phyloP scores from a whole-genome alignment of 1,140 invertebrate genomes.

The Hydropsyche tenuis region DNA sequence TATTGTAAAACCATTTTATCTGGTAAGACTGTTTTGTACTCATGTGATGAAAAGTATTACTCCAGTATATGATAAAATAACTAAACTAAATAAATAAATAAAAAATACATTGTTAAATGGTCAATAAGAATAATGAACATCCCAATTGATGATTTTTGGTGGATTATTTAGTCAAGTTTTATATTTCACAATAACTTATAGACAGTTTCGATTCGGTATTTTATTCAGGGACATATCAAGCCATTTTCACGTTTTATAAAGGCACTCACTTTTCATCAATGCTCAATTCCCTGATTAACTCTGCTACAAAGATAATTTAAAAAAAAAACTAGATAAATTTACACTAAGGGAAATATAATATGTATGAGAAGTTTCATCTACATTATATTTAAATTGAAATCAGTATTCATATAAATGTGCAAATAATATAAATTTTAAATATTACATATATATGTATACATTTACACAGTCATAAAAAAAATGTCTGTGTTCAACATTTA shows the following conservation, averaged over 20 bases:
- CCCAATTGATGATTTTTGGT: conserved; percentile 31
- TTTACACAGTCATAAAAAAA: conserved; percentile 26
- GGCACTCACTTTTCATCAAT: conserved; percentile 29
- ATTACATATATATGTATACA: conserved; percentile 20
- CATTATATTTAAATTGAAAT: conserved; percentile 35
- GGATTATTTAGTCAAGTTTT: conserved; percentile 21
- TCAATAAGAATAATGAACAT: conserved; percentile 36
- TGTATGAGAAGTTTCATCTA: conserved; percentile 37
- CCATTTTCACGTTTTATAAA: conserved; percentile 38
- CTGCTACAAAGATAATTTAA: conserved; percentile 22
- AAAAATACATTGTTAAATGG: conserved; percentile 39
- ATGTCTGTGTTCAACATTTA: conserved; percentile 20
- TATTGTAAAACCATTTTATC: conserved; percentile 44
- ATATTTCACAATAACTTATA: conserved; percentile 26
- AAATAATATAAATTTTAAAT: conserved; percentile 35
- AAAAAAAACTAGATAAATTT: conserved; percentile 39
- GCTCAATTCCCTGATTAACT: conserved; percentile 35
- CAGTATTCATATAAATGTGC: conserved; percentile 38
- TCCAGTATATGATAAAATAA: conserved; percentile 46
- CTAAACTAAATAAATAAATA: conserved; percentile 30
- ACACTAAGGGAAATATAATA: conserved; percentile 35
- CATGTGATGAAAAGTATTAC: conserved; percentile 51
- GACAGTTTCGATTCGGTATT: conserved; percentile 30
- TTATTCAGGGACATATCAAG: conserved; percentile 45
- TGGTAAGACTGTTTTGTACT: conserved; percentile 49